Base-by-base conservation (phyloP, 2,888 invertebrate species). In the Nomada flava region DNA sequence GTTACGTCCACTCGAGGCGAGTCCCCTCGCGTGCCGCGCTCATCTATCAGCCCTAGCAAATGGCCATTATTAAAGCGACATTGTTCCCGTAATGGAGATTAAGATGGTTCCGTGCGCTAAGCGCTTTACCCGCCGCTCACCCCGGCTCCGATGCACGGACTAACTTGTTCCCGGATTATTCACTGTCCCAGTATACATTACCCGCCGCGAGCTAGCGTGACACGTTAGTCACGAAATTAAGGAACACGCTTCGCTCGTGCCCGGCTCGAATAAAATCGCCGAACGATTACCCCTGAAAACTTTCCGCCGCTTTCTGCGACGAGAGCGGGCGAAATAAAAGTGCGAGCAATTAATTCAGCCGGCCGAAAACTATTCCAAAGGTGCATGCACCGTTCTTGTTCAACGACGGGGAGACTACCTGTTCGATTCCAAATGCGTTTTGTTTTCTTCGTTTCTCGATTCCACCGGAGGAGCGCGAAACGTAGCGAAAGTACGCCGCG, bases 41-140 rank as follows among this genome's bases (percentile, higher is more conserved):
- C 75, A 70, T 76, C 76, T 76, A 73, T 83, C 83, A 73, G 42
- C 64, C 67, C 13, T 26, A 63, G 77, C 70, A 77, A 82, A 82
- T 83, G 73, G 70, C 65, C 52, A 67, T 77, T 77, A 83, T 77
- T 82, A 82, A 82, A 82, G 62, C 77, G 73, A 67, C 83, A 77
- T 83, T 82, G 83, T 83, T 73, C 83, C 57, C 42, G 63, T 82
- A 83, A 83, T 77, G 83, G 83, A 83, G 83, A 83, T 83, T 83
- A 83, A 83, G 83, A 82, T 70, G 73, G 69, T 62, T 63, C 62
- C 73, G 70, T 55, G 77, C n/a, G 83, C 47, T 57, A 73, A 70
- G 59, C 83, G 82, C 70, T 76, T 76, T 70, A 76, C 59, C 57
- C 47, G 53, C 42, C 68, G 70, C 44, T 57, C 60, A 23, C 52